Percentiles rank a stretch among this genome's conserved stretches.
These are phyloP conservation scores for Myzus persicae DNA, from an alignment of 1,140 invertebrate species.

Conservation along the genomic window DNA sequence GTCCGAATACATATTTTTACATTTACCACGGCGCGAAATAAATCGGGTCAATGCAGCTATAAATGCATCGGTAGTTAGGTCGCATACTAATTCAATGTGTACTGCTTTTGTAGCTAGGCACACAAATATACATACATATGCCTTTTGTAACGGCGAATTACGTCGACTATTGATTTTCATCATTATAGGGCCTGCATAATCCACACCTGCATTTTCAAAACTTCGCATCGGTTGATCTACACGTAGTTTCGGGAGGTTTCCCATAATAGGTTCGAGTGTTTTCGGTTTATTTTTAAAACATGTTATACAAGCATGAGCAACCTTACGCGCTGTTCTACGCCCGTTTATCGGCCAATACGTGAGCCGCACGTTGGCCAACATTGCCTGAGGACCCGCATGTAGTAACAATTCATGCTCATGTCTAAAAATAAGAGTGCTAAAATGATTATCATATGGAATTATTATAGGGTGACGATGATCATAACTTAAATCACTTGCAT, in stretches of 20 bases:
- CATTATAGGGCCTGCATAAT: constrained; percentile 61
- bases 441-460: constrained; percentile 62
- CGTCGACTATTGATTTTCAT: background rate
- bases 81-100: constrained; percentile 62
- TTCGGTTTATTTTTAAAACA: constrained; percentile 59
- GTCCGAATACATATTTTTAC: constrained; percentile 54
- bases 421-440: constrained; percentile 63
- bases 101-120: constrained; percentile 62
- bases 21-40: constrained; percentile 59
- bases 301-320: constrained; percentile 55
- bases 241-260: constrained; percentile 59
- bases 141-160: constrained; percentile 31
- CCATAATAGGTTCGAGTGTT: constrained; percentile 58
- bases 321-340: constrained; percentile 44
- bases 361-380: constrained; percentile 47
- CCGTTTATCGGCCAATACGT: constrained; percentile 58
- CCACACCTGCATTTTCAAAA: constrained; percentile 60
- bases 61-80: constrained; percentile 61
- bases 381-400: constrained; percentile 62
- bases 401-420: constrained; percentile 62
- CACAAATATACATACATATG: constrained; percentile 62
- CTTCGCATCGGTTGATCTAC: constrained; percentile 24
- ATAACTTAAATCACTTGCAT: constrained; percentile 48
- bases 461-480: constrained; percentile 65
- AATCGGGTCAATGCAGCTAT: constrained; percentile 62